Percentiles rank a stretch among this genome's conserved stretches.
These are phyloP conservation scores for Heliconius ethilla DNA, from an alignment of 2,888 invertebrate genomes.

Conservation along the genomic window DNA sequence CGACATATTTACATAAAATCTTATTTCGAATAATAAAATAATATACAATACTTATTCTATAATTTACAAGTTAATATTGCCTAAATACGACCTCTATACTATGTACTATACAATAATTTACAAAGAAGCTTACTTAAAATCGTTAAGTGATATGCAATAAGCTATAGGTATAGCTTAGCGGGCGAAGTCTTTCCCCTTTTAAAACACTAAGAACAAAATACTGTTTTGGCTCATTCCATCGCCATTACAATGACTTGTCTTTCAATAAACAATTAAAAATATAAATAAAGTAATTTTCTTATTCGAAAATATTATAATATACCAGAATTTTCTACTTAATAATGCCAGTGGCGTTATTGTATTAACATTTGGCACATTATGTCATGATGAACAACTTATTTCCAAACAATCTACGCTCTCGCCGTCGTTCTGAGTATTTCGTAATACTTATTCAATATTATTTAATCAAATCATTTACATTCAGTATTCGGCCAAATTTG, in stretches of 20 bases:
- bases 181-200: slow-evolving; percentile 46
- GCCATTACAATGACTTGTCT: slow-evolving; percentile 24
- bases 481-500: slow-evolving; percentile 11
- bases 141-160: slow-evolving; percentile 79
- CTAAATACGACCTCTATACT: slow-evolving; percentile 73
- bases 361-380: slow-evolving; percentile 23
- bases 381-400: slow-evolving; percentile 24
- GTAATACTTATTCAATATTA: slow-evolving; percentile 26
- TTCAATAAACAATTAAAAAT: slow-evolving; percentile 11
- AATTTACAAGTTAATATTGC: slow-evolving; percentile 64
- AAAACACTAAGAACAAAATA: slow-evolving; percentile 45
- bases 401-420: slow-evolving; percentile 14
- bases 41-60: slow-evolving; percentile 66
- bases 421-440: slow-evolving; percentile 28
- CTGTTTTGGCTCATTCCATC: slow-evolving; percentile 33
- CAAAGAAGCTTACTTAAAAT: slow-evolving; percentile 69
- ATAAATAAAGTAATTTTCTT: slow-evolving; percentile 18
- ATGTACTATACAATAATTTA: slow-evolving; percentile 77
- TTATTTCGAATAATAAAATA: slow-evolving; percentile 67
- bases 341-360: slow-evolving; percentile 12
- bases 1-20: slow-evolving; percentile 73
- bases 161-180: slow-evolving; percentile 62
- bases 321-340: slow-evolving; percentile 7
- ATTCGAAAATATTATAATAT: slow-evolving; percentile 3
- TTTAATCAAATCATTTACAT: slow-evolving; percentile 22